Evolutionary conservation across 23 tunicate species (phyloP), one percentile per base, ranked within the genome.

Genomic region (Ciona savignyi): DNA sequence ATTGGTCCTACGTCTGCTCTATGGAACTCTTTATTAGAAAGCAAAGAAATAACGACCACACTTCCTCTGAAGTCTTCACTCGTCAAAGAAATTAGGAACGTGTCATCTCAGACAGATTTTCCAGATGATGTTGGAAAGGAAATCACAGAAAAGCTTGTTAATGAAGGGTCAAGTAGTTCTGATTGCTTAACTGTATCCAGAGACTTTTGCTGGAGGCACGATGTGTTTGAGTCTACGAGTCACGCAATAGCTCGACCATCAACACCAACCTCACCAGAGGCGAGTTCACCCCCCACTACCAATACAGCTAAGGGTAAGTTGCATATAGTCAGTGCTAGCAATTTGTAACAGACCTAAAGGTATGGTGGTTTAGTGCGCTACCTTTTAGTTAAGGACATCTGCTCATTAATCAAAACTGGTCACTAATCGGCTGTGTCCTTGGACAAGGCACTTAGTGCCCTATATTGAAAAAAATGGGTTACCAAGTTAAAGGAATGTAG

Each of bases 131-230:
- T 67, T 60, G 65, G 51, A 27, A 34, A 22, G 24, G 76, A 65
- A 29, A 11, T n/a, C n/a, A 22, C 67, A 29, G 29, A 4, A 23
- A 4, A 51, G 29, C n/a, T 30, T 29, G 34, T 11, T 34, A 24
- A 6, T 4, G 29, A 34, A 29, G 33, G 24, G 35, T 4, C 27
- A 29, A 29, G 34, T 28, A 30, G 4, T 21, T 11, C 27, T 6
- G n/a, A 68, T 6, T 19, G 68, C 23, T 15, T 15, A 20, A 19
- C 23, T 64, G 35, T 19, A 9, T 25, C 35, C 26, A 68, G 49
- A 26, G 66, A 65, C 28, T 86, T 86, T 63, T 86, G 93, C 68
- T 86, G 93, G 93, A 34, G 81, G 0, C 93, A 86, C 62, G 93
- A 86, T 69, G 83, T 28, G 24, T 74, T 67, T 30, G 63, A 60